A percentile compares a stretch with the other conserved stretches of the same genome.
phyloP scores from a whole-genome alignment of 2,888 invertebrate species.

The Ornithoptera alexandrae region DNA sequence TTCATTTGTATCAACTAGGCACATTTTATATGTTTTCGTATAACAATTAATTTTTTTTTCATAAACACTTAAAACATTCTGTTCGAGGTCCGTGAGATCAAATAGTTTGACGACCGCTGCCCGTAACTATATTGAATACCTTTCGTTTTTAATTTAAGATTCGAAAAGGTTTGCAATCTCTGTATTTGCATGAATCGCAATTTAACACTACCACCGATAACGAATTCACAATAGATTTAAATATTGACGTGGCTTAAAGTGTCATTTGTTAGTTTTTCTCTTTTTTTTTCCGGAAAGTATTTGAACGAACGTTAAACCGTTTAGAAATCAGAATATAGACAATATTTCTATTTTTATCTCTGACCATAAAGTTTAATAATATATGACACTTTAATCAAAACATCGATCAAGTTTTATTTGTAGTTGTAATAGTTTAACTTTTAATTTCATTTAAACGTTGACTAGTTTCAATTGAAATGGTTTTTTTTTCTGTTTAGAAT shows the following conservation, averaged over 20 bases:
- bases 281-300: slow-evolving; percentile 30
- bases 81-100: too few relatives aligned
- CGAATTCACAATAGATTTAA: slow-evolving; percentile 38
- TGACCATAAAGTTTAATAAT: not conserved
- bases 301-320: slow-evolving; percentile 15
- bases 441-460: slow-evolving; percentile 35
- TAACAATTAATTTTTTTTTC: too few relatives aligned
- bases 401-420: slow-evolving; percentile 23
- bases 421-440: slow-evolving; percentile 31
- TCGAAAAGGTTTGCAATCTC: slow-evolving; percentile 3
- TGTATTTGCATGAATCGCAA: not conserved
- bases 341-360: not conserved
- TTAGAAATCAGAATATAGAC: not conserved
- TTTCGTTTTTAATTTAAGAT: not conserved
- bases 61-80: too few relatives aligned
- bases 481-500: slow-evolving; percentile 37
- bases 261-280: slow-evolving; percentile 20
- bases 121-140: not conserved
- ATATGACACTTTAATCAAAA: slow-evolving; percentile 8
- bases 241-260: not conserved
- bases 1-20: too few relatives aligned
- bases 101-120: too few relatives aligned
- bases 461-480: slow-evolving; percentile 19
- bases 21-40: too few relatives aligned
- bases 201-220: slow-evolving; percentile 39